Evolutionary conservation across 1,140 invertebrate species (phyloP).

Genomic region (Apocrypta bakeri): DNA sequence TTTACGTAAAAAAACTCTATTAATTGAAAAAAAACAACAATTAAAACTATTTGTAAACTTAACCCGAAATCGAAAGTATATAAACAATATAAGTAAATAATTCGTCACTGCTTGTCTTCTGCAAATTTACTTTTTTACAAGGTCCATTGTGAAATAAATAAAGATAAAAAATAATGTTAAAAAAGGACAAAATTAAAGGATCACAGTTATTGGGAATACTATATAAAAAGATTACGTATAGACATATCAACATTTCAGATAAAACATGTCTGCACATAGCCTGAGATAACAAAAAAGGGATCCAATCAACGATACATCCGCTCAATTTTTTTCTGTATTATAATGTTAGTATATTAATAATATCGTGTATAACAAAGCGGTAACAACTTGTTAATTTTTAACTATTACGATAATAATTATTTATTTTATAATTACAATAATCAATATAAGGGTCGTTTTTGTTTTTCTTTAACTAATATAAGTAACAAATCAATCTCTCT

Average conservation of each 20-base stretch:
- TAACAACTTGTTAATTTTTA: conserved; percentile 73
- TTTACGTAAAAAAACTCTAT: not conserved
- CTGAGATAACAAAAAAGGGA: conserved; percentile 66
- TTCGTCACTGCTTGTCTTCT: too few species aligned
- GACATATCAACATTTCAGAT: conserved; percentile 13
- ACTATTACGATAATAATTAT: conserved; percentile 71
- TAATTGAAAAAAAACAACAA: not conserved
- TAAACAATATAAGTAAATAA: too few species aligned
- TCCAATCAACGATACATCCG: conserved; percentile 69
- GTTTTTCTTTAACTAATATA: conserved; percentile 61
- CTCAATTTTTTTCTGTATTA: conserved; percentile 61
- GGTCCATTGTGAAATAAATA: not conserved
- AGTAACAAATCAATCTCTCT: conserved; percentile 60
- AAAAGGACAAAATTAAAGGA: conserved; percentile 14
- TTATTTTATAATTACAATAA: conserved; percentile 72
- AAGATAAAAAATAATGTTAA: not conserved
- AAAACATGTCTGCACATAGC: conserved; percentile 49
- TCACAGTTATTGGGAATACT: not conserved
- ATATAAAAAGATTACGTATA: not conserved
- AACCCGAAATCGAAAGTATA: too few species aligned
- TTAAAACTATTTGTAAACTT: too few species aligned
- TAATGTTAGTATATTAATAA: conserved; percentile 71
- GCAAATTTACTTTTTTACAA: too few species aligned
- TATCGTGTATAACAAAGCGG: conserved; percentile 73
- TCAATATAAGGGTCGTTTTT: conserved; percentile 67